These are phyloP conservation scores for Limosa lapponica DNA, from an alignment of 2,797 vertebrate species.

Conservation along the genomic window DNA sequence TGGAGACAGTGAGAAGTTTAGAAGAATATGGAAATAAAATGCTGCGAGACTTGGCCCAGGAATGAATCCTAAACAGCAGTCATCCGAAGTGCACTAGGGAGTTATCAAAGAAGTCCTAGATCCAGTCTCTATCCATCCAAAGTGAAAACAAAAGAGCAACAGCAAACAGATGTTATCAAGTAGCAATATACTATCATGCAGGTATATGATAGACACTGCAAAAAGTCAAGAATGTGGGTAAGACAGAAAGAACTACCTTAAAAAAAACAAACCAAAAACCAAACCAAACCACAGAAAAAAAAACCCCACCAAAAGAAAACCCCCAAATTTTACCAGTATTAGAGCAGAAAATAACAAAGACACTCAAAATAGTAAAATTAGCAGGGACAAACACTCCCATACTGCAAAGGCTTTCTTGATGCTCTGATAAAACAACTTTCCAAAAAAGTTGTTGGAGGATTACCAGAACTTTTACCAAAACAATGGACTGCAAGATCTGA, in stretches of 20 bases:
- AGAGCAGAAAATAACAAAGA: neutral
- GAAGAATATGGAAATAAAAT: neutral
- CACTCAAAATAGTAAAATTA: neutral
- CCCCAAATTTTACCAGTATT: neutral
- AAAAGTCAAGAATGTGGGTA: neutral
- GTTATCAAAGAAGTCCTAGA: neutral
- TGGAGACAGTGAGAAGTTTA: neutral
- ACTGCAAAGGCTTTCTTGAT: neutral
- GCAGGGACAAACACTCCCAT: neutral
- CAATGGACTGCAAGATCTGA: neutral
- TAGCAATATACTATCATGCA: neutral
- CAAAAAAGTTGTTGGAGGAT: neutral
- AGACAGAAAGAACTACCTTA: neutral
- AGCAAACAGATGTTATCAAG: neutral
- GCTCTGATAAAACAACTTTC: neutral
- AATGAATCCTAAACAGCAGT: neutral
- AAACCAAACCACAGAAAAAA: too few relatives aligned
- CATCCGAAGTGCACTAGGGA: neutral
- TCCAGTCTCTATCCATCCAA: neutral
- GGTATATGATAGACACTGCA: neutral
- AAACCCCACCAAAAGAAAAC: neutral
- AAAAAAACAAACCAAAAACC: neutral
- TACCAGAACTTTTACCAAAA: neutral
- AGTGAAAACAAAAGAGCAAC: neutral
- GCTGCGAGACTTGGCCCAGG: neutral